Base-by-base conservation (phyloP, 1,140 invertebrate species). In the Dendroctonus ponderosae region DNA sequence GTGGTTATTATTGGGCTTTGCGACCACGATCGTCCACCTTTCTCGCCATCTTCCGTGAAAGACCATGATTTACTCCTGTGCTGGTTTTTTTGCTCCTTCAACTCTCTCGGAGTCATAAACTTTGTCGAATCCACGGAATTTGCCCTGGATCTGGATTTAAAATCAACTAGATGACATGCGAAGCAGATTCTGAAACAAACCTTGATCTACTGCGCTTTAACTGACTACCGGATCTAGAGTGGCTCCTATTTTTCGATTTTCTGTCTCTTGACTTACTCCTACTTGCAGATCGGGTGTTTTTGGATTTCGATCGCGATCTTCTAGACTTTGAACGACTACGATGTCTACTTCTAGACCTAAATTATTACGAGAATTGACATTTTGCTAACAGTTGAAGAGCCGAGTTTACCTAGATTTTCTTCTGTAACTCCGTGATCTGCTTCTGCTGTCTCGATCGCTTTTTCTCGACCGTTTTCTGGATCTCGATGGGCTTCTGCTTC, bases 401-500 rank as follows among this genome's bases (percentile, higher is more conserved):
- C 26, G 26, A 26, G 26, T 26, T 26, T 26, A 26, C 26, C 26
- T 26, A 26, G 26, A 26, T 26, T 26, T 26, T 71, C 6, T 70
- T 72, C 72, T 12, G 44, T 59, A 73, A 42, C 73, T 76, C 26
- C 72, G 71, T 6, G 74, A 77, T 53, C 68, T 74, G 6, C 73
- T 79, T 37, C 74, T 73, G 0, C 52, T 65, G 42, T 57, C 41
- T 6, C 53, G 49, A 50, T 50, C 46, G n/a, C 49, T 12, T 15
- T 46, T 53, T 8, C 63, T 79, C 78, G 62, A 81, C 79, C 59
- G 80, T 80, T 58, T 80, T 77, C 46, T 80, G 76, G 62, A 81
- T 79, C 62, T 78, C 77, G n/a, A 79, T 46, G 63, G 53, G 48
- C 14, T 51, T 14, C 48, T 38, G 61, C 52, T 66, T 42, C 68